phyloP scores from a whole-genome alignment of 2,113 vertebrate genomes.

The Damaliscus lunatus region DNA sequence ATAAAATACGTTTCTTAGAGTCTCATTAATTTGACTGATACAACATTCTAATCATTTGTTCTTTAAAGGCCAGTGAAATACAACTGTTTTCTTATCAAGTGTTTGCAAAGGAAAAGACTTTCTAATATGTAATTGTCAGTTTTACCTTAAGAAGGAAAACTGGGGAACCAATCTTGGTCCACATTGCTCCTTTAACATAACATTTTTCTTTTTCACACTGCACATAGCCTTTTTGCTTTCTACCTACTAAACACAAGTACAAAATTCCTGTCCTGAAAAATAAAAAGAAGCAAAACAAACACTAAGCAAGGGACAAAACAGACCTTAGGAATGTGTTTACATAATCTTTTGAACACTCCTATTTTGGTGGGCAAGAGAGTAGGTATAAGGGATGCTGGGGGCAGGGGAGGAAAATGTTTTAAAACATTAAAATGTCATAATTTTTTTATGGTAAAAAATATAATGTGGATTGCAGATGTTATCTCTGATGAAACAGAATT shows the following conservation, averaged over 20 bases:
- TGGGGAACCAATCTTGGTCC: neutral
- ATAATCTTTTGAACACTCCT: slow-evolving; percentile 27
- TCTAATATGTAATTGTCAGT: neutral
- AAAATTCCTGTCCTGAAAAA: neutral
- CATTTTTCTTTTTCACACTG: neutral
- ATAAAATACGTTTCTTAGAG: slow-evolving; percentile 30
- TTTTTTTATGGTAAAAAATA: slow-evolving; percentile 41
- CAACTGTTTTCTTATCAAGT: slow-evolving; percentile 22
- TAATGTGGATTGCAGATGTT: slow-evolving; percentile 4
- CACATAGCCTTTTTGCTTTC: neutral
- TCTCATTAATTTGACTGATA: slow-evolving; percentile 35
- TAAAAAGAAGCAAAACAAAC: neutral
- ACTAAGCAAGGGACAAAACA: slow-evolving; percentile 21
- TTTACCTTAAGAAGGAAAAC: slow-evolving; percentile 22
- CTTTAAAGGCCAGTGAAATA: neutral
- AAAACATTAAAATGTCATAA: slow-evolving; percentile 41
- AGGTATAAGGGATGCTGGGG: neutral
- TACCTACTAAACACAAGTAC: slow-evolving; percentile 12
- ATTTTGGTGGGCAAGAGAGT: neutral
- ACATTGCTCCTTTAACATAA: neutral
- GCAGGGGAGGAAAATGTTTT: neutral
- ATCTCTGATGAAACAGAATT: slow-evolving; percentile 48
- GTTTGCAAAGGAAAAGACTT: neutral
- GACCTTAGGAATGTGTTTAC: neutral
- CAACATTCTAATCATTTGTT: neutral